phyloP scores from a whole-genome alignment of 2,113 vertebrate species.

The Protobothrops flavoviridis region DNA sequence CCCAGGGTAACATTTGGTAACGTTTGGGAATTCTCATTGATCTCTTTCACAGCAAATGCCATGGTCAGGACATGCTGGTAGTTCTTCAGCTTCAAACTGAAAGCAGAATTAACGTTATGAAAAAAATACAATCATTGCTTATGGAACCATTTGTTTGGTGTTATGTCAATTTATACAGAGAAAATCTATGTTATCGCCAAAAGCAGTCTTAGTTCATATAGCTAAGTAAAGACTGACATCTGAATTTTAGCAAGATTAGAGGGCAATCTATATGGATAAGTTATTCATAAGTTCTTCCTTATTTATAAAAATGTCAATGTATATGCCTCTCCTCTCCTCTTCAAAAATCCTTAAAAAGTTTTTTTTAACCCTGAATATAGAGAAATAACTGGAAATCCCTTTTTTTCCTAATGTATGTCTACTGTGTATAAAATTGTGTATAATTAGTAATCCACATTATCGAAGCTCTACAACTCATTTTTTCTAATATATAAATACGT shows the following conservation, averaged over 20 bases:
- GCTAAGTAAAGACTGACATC: background rate
- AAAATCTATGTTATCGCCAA: background rate
- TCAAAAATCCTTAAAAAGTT: background rate
- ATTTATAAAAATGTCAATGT: background rate
- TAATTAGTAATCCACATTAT: background rate
- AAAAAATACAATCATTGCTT: background rate
- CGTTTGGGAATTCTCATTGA: background rate
- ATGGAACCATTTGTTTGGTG: background rate
- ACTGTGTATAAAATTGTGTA: background rate
- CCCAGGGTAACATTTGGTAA: background rate
- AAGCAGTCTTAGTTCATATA: background rate
- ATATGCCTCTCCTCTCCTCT: background rate
- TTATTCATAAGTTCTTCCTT: background rate
- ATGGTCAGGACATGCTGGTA: constrained; percentile 3
- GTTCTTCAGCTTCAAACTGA: background rate
- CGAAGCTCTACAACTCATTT: background rate
- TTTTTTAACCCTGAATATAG: background rate
- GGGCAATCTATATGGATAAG: background rate
- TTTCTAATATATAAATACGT: background rate
- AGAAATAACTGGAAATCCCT: background rate
- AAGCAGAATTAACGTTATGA: background rate
- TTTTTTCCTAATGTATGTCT: background rate
- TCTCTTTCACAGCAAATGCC: constrained; percentile 13
- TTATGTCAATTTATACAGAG: background rate
- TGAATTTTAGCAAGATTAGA: background rate